Base-by-base conservation (phyloP, 2,113 vertebrate species). In the Greenwoodochromis staneri region DNA sequence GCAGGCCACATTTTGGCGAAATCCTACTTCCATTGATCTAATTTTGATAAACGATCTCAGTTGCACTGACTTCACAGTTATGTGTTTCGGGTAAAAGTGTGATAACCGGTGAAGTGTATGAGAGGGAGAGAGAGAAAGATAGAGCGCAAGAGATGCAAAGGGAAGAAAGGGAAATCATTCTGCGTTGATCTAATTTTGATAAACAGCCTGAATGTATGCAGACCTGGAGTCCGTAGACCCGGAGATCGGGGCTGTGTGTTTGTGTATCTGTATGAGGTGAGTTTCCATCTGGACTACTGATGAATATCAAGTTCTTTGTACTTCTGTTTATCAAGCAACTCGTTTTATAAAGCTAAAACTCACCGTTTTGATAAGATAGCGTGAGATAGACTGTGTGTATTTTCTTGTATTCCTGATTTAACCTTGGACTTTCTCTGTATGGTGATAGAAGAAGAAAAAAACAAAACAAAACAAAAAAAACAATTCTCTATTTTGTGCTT, bases 101-200 rank as follows among this genome's bases (percentile, higher is more conserved):
- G 91, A 91, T 92, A 93, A 91, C 83, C 38, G 71, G 78, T 88
- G 83, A 86, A 85, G 80, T 85, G 85, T 85, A 21, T 13, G 81
- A 45, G 45, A 47, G 6, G 24, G 45, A 21, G 21, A 27, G 80
- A 9, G 53, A 53, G 40, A 31, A 78, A 49, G 71, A 29, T 8
- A 3, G 81, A 45, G 27, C 5, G 69, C n/a, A 21, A 73, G 53
- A 85, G 47, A 83, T 8, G 71, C 82, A 92, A 29, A 83, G 59
- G 85, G 81, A 59, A 90, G 61, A 88, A 86, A 85, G 54, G 83
- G 83, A 89, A 88, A 89, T 76, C 36, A 17, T 85, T 92, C 69
- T 47, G 86, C 40, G 84, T 54, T 82, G 82, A 95, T 92, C 76
- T 89, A 83, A 93, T 93, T 94, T 93, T 94, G 92, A 94, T 93